Conservation (phyloP, 2,797 vertebrate genomes). For the Dromococcyx pavoninus region DNA sequence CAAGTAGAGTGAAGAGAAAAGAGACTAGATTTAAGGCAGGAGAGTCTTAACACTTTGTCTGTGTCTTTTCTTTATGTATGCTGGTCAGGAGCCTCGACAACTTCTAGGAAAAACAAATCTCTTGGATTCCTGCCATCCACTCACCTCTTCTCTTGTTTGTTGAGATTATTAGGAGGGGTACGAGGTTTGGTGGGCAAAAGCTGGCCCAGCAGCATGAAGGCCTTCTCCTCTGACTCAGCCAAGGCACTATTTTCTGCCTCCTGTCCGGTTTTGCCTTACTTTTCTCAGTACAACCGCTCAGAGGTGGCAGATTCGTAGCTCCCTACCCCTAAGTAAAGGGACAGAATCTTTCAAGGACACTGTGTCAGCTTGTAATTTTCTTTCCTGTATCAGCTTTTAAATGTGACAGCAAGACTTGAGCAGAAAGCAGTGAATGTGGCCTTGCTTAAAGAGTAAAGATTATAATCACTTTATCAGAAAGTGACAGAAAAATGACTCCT, state of each 20-base stretch:
- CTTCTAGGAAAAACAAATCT: not conserved
- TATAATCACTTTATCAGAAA: conserved; percentile 39
- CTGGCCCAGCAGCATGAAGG: not conserved
- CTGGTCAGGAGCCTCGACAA: not conserved
- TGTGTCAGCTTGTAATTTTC: not conserved
- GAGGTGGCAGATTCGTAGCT: not conserved
- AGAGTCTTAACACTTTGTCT: not conserved
- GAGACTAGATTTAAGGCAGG: not conserved
- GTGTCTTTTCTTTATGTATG: not conserved
- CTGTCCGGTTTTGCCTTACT: not conserved
- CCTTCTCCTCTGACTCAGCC: not conserved
- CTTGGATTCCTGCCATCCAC: not conserved
- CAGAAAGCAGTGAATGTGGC: not conserved
- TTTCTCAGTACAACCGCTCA: not conserved
- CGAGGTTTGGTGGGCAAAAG: not conserved
- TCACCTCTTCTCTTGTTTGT: not conserved
- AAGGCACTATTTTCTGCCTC: not conserved
- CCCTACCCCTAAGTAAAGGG: not conserved
- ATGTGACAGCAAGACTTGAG: not conserved
- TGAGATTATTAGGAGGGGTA: not conserved
- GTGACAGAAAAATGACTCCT: conserved; percentile 12
- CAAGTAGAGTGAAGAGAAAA: not conserved
- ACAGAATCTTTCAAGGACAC: not conserved
- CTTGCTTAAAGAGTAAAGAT: conserved; percentile 8
- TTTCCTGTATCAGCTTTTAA: not conserved